phyloP scores from a whole-genome alignment of 1,140 invertebrate species.

The Lysiphlebus fabarum region DNA sequence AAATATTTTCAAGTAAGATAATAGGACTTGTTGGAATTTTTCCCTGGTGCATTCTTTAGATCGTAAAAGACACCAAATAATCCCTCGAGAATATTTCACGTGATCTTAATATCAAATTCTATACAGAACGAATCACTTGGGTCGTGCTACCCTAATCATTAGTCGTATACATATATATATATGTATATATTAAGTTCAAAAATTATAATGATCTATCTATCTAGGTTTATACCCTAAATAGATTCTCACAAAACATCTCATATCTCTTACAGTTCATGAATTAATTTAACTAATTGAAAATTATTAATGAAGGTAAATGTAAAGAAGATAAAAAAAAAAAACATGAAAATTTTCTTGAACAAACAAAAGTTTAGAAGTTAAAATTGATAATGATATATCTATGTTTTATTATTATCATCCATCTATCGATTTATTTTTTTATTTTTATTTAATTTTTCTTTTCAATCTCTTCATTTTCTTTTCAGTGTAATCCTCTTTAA shows the following conservation, averaged over 20 bases:
- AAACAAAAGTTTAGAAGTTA: conserved; percentile 3
- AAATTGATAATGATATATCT: not conserved
- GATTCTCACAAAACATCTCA: not conserved
- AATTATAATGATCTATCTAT: conserved; percentile 2
- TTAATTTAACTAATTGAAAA: not conserved
- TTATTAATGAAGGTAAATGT: not conserved
- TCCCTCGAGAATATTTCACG: conserved; percentile 1
- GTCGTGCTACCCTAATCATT: conserved; percentile 9
- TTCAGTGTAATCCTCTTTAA: conserved; percentile 15
- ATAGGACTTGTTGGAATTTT: not conserved
- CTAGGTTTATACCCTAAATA: not conserved
- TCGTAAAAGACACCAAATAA: conserved; percentile 11
- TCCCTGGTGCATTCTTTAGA: conserved; percentile 9
- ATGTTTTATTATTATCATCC: conserved; percentile 2
- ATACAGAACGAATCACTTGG: not conserved
- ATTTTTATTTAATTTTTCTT: not conserved
- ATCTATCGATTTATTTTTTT: not conserved
- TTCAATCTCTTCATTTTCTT: not conserved
- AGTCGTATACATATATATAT: conserved; percentile 8
- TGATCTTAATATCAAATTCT: conserved; percentile 9
- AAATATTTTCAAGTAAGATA: too few relatives aligned
- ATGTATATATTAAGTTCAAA: not conserved
- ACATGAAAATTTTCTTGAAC: too few relatives aligned
- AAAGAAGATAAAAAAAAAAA: not conserved
- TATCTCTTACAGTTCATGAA: not conserved